Conservation (phyloP, 1,140 invertebrate genomes). For the Trachelipus rathkii region DNA sequence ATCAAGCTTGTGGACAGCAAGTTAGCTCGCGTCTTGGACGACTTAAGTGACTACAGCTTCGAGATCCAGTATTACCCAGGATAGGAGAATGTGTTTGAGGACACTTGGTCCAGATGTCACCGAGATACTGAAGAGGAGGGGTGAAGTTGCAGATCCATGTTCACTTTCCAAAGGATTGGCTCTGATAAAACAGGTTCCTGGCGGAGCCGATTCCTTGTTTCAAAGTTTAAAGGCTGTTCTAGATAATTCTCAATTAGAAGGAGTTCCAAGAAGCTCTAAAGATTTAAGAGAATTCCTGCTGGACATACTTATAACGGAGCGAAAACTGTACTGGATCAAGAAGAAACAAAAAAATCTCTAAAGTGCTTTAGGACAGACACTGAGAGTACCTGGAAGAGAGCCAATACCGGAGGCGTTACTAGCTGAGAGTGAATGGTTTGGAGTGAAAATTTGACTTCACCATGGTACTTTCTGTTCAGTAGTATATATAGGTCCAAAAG, state of each 20-base stretch:
- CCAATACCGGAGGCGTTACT: neutral
- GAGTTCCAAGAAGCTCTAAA: neutral
- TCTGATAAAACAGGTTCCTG: neutral
- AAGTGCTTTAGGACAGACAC: neutral
- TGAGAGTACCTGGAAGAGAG: neutral
- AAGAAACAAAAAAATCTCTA: neutral
- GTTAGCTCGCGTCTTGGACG: constrained; percentile 1
- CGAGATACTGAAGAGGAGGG: neutral
- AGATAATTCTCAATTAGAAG: neutral
- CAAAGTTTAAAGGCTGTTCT: neutral
- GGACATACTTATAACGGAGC: neutral
- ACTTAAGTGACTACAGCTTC: neutral
- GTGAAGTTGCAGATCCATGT: neutral
- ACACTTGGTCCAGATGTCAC: neutral
- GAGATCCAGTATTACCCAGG: constrained; percentile 7
- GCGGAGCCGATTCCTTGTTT: neutral
- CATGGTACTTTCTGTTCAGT: too few relatives aligned
- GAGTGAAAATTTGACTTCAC: neutral
- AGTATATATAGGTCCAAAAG: constrained; percentile 8
- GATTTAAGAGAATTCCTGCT: neutral
- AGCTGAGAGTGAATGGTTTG: neutral
- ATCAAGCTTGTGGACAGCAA: neutral
- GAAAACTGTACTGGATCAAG: neutral
- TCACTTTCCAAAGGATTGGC: neutral
- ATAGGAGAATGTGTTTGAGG: neutral